These are phyloP conservation scores for Drosophila borborema DNA, from an alignment of 2,888 invertebrate species.

Conservation along the genomic window DNA sequence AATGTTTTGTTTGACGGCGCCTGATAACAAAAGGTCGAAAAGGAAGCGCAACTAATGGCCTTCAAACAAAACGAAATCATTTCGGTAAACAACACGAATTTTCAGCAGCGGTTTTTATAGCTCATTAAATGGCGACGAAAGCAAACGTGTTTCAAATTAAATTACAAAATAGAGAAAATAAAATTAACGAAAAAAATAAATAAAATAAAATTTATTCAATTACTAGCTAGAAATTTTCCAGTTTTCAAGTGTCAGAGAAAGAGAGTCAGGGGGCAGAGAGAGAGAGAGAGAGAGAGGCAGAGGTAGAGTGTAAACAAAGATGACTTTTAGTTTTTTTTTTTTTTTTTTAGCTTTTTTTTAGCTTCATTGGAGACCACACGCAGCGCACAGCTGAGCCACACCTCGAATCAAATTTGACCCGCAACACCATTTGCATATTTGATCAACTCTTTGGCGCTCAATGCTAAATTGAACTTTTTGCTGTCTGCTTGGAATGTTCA, in stretches of 20 bases:
- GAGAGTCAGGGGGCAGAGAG: not conserved
- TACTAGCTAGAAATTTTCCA: constrained; percentile 13
- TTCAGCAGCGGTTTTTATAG: constrained; percentile 53
- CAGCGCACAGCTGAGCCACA: constrained; percentile 34
- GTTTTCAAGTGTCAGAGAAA: constrained; percentile 36
- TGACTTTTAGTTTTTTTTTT: constrained; percentile 49
- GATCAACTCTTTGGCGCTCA: constrained; percentile 36
- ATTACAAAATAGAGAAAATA: constrained; percentile 33
- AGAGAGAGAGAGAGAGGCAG: not conserved
- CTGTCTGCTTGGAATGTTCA: constrained; percentile 19
- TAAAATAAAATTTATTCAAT: constrained; percentile 22
- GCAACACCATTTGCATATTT: constrained; percentile 54
- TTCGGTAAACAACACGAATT: constrained; percentile 39
- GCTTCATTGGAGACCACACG: constrained; percentile 30
- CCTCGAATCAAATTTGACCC: constrained; percentile 26
- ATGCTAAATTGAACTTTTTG: constrained; percentile 34
- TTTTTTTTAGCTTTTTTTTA: constrained; percentile 19
- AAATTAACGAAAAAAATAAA: not conserved
- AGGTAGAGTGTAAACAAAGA: constrained; percentile 51
- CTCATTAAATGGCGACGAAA: constrained; percentile 57
- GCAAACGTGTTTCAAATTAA: constrained; percentile 66
- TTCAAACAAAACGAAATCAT: constrained; percentile 30
- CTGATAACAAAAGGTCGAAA: constrained; percentile 52
- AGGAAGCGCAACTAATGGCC: constrained; percentile 44
- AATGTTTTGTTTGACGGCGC: constrained; percentile 30